Conservation (phyloP, 2,797 vertebrate genomes). For the Muscicapa comitata region DNA sequence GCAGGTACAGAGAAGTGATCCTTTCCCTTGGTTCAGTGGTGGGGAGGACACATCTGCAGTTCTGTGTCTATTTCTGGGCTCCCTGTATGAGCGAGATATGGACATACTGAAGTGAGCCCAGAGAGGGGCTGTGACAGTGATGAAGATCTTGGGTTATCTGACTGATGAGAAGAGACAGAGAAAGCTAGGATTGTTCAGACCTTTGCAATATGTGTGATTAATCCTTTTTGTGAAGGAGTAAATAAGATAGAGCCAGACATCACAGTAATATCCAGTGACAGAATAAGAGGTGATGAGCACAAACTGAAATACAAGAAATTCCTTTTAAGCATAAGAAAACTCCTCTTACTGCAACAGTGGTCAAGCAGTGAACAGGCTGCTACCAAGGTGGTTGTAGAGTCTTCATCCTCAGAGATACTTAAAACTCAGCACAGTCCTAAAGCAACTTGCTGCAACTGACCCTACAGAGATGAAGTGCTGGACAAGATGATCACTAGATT, state of each 20-base stretch:
- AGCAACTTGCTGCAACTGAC: background rate
- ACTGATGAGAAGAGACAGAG: background rate
- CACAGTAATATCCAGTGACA: background rate
- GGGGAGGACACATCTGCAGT: background rate
- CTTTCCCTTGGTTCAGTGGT: background rate
- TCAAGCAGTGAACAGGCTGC: background rate
- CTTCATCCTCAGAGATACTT: background rate
- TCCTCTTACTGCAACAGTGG: background rate
- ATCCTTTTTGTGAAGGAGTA: background rate
- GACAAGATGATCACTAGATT: background rate
- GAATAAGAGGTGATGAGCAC: background rate
- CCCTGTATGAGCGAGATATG: accelerated
- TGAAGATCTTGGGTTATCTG: background rate
- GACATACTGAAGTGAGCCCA: background rate
- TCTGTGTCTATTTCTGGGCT: background rate
- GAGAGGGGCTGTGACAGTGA: background rate
- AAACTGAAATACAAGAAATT: background rate
- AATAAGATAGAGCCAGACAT: background rate
- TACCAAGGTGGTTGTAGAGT: background rate
- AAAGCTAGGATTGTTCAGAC: background rate
- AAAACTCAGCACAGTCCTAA: background rate
- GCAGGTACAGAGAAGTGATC: background rate
- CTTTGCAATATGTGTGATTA: background rate
- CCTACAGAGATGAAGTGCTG: background rate
- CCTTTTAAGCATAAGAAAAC: background rate